Evolutionary conservation across 2,113 vertebrate genomes (phyloP), one percentile per base, ranked within the genome.

Genomic region (Bujurquina vittata): DNA sequence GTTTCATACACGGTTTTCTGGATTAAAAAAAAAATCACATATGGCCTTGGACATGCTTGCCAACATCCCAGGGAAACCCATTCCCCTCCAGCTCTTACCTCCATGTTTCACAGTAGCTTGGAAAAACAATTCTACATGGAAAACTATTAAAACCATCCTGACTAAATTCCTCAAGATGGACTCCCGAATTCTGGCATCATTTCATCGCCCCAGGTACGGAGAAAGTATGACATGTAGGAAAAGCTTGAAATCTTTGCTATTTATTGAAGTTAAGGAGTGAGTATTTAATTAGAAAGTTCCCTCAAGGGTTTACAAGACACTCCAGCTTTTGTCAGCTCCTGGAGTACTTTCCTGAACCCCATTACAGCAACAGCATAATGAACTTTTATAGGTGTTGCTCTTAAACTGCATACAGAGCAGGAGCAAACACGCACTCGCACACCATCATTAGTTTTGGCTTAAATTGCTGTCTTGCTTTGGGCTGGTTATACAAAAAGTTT

Each of bases 141-240:
- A 94, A 95, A 94, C 94, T 90, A 93, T 94, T 94, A 94, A 94
- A 95, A 92, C 89, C 91, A 92, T 89, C 90, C 84, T 82, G 86
- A 92, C 76, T 75, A 79, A 90, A 94, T 94, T 94, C 93, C 89
- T 88, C 88, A 93, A 43, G 85, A 91, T 92, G 93, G 92, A 91
- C 93, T 94, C 92, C 92, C 88, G 77, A 91, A 80, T 91, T 84
- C 88, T 95, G 93, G 92, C 93, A 92, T 59, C 55, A 54, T 77
- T 91, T 78, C 85, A n/a, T 84, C 5, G 89, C 94, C 92, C 77
- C 75, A 85, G 93, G 93, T 88, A 83, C 65, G 92, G 93, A 94
- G 92, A 88, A 92, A 94, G 91, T 89, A 91, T 94, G 92, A 93
- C 91, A 93, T 88, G 88, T 91, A 88, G 94, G 94, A 94, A 95